Evolutionary conservation across 2,797 vertebrate genomes (phyloP), one percentile per base, ranked within the genome.

Genomic region (Lates japonicus): DNA sequence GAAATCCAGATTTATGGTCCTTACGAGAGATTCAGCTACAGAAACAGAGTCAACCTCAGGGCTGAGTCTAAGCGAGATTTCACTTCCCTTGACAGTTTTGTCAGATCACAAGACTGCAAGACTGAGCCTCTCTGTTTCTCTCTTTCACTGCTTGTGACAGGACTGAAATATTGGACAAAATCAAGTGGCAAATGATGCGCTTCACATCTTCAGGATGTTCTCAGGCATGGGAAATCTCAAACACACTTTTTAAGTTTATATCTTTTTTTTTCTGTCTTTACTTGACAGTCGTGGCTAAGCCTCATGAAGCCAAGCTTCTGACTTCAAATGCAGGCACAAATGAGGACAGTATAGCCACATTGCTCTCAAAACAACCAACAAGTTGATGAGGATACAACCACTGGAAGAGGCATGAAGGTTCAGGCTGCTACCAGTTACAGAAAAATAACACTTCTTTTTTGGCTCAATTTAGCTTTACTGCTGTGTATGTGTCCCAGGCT

Each of bases 1-100:
- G 49, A 70, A 70, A 74, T 71, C 52, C 66, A 76, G 78, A 79
- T 55, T 80, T 58, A 79, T 75, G 16, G 44, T 63, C 63, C 51
- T 29, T 14, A 16, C 44, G 46, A 72, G n/a, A 79, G 41, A 55
- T 78, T 65, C 4, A n/a, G 46, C 61, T 44, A 13, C 16, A 31
- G 22, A 14, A 70, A 46, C 48, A 19, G 42, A 62, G 51, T 22
- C 41, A 22, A 48, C 54, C 44, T 42, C 12, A n/a, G n/a, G 14
- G 39, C 11, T 51, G 7, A 11, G 42, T 68, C 49, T 41, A 14
- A 58, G 19, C 63, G 44, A 48, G 20, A 55, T 49, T 33, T 16
- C 19, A 20, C 14, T 59, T 44, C 14, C n/a, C 20, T 33, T 39
- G 22, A 41, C 20, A 16, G 11, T 12, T 49, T 9, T 17, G 20